Evolutionary conservation across 1,140 invertebrate genomes (phyloP).

Genomic region (Heterodera schachtii): DNA sequence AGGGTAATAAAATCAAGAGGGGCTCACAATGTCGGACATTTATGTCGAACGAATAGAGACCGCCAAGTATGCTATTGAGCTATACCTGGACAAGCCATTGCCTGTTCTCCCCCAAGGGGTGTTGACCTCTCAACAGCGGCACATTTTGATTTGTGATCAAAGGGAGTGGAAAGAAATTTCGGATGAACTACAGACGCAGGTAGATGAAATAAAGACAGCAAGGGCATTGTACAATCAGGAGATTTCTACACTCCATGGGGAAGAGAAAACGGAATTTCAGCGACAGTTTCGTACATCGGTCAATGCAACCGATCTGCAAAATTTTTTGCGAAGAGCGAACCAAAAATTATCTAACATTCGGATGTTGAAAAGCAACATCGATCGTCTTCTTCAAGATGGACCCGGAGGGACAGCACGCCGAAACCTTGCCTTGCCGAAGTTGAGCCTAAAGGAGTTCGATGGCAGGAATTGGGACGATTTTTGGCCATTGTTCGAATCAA

Average conservation of each 20-base stretch:
- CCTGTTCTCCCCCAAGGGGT: no score
- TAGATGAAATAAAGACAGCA: not conserved
- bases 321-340: not conserved
- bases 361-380: not conserved
- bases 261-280: not conserved
- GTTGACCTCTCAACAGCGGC: no score
- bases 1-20: no score
- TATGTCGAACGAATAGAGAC: no score
- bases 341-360: not conserved
- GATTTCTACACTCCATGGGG: not conserved
- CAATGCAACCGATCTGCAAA: not conserved
- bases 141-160: no score
- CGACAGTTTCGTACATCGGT: not conserved
- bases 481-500: not conserved
- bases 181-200: not conserved
- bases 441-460: constrained; percentile 70
- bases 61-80: no score
- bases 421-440: constrained; percentile 75
- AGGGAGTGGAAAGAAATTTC: no score
- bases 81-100: no score
- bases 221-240: no score
- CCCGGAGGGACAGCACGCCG: not conserved
- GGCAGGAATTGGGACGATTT: not conserved
- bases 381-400: not conserved
- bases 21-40: no score